Evolutionary conservation across 2,888 invertebrate species (phyloP), one percentile per base, ranked within the genome.

Genomic region (Eudasyphora cyanicolor): DNA sequence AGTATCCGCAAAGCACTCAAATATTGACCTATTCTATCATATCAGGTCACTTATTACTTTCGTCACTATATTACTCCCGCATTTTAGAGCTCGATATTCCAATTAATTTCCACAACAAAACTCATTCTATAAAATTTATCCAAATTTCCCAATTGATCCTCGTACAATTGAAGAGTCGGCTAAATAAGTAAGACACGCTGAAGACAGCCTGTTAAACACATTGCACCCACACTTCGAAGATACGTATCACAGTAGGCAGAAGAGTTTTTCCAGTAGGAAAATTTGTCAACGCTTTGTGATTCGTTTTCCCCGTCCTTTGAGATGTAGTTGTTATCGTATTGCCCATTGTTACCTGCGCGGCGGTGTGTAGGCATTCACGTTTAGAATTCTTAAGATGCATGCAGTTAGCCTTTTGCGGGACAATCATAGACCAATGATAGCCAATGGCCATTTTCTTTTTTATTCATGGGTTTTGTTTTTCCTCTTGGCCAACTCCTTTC

Each of bases 191-290:
- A 38, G 10, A 38, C 38, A 3, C 8, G 10, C 1, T 6, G n/a
- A n/a, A 2, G 51, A 2, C 57, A 12, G 70, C 57, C 71, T 67
- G 81, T 57, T 76, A 10, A 76, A 76, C 81, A 81, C 69, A 77
- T 84, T 81, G 81, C 84, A 81, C 81, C 84, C 81, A 84, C 84
- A 79, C 84, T 19, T 32, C 38, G 12, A 21, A 17, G 29, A 7
- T 3, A 42, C 32, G 74, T 69, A 64, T 78, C 42, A 29, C 19
- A 29, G 57, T 21, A 79, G 24, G 45, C 32, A 4, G 1, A 54
- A 38, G 60, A 81, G 57, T 76, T 84, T 81, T 84, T 76, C 78
- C 78, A 84, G 76, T 78, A 76, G 42, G 64, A 84, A 70, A 64
- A 57, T 54, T 73, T 67, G 38, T 76, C 19, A 8, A 64, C 35